Percentiles rank a stretch among this genome's conserved stretches.
Evolutionary conservation across 2,113 vertebrate genomes (phyloP).

Genomic region (Cyphomyrus discorhynchus): DNA sequence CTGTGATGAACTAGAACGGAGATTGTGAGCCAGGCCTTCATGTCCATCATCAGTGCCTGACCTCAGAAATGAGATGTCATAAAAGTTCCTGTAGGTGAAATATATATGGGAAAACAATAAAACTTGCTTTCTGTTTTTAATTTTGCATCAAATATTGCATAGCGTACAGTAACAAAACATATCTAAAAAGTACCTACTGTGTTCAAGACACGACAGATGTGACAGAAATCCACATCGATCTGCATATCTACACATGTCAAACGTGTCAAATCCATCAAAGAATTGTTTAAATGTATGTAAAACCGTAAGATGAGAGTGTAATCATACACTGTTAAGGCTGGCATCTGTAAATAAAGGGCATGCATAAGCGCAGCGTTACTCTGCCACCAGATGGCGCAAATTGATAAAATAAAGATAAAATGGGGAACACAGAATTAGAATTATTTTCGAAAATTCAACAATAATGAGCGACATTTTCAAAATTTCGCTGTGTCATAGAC

Average conservation of each 20-base stretch:
- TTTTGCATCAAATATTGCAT: background rate
- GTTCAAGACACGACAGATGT: background rate
- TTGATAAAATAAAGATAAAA: background rate
- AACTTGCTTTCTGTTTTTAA: background rate
- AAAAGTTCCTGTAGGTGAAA: background rate
- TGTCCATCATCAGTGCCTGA: background rate
- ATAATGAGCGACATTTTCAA: background rate
- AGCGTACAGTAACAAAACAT: background rate
- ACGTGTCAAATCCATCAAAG: background rate
- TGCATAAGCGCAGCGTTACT: background rate
- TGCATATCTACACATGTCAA: background rate
- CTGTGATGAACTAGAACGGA: background rate
- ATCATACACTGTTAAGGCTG: background rate
- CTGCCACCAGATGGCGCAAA: slow-evolving; percentile 4
- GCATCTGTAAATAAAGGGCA: background rate
- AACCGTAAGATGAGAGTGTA: background rate
- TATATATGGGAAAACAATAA: background rate
- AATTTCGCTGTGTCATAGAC: background rate
- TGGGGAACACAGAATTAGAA: no score
- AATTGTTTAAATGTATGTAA: background rate
- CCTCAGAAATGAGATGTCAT: background rate
- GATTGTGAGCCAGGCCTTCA: background rate
- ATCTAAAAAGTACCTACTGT: background rate
- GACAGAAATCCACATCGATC: background rate
- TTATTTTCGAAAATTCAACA: background rate